phyloP scores from a whole-genome alignment of 2,888 invertebrate species.

The Tiliacea citrago region DNA sequence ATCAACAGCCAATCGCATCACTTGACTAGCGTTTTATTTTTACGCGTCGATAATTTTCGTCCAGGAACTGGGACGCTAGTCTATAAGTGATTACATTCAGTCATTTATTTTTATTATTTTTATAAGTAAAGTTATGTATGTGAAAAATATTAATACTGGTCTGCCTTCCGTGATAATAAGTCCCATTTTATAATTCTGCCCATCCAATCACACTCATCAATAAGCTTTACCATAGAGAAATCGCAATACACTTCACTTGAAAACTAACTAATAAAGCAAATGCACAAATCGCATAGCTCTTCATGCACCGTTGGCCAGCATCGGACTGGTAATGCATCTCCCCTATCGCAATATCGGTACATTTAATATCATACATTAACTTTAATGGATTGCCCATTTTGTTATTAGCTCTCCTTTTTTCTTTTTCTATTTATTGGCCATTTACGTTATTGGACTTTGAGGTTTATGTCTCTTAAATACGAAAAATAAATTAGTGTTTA shows the following conservation, averaged over 20 bases:
- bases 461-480: constrained; percentile 24
- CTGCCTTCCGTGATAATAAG: neutral
- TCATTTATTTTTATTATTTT: too few species aligned
- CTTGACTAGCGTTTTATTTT: too few species aligned
- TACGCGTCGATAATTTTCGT: too few species aligned
- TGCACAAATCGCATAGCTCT: constrained; percentile 77
- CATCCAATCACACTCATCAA: constrained; percentile 31
- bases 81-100: too few species aligned
- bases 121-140: neutral
- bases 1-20: too few species aligned
- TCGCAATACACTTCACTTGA: constrained; percentile 52
- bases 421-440: constrained; percentile 64
- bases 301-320: constrained; percentile 82
- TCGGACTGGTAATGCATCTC: constrained; percentile 78
- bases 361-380: constrained; percentile 82
- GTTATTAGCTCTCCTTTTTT: constrained; percentile 76
- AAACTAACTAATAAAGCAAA: constrained; percentile 76
- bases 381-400: constrained; percentile 88
- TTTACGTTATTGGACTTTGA: constrained; percentile 58
- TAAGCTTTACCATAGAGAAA: constrained; percentile 41
- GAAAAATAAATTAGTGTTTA: neutral
- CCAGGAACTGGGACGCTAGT: too few species aligned
- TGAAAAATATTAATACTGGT: neutral
- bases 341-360: constrained; percentile 70
- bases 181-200: neutral